A percentile compares a stretch with the other conserved stretches of the same genome.
phyloP scores from a whole-genome alignment of 2,888 invertebrate species.

The Pediacus dermestoides region DNA sequence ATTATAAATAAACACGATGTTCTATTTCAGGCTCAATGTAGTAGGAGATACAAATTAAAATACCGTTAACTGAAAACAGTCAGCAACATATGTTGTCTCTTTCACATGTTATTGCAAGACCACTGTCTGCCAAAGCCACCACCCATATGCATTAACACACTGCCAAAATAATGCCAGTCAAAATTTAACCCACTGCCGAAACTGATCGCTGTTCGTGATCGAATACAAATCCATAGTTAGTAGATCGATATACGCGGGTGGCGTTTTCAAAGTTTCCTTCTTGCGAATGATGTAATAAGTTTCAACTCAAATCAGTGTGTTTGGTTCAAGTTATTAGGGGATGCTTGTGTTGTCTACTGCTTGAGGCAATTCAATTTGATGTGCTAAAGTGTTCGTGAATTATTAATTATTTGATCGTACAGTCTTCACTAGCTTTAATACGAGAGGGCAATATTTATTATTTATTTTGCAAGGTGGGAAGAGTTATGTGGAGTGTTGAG shows the following conservation, averaged over 20 bases:
- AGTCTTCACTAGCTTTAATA: too few relatives aligned
- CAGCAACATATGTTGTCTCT: too few relatives aligned
- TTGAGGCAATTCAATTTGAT: constrained; percentile 1
- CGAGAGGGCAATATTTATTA: background rate
- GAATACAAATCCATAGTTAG: too few relatives aligned
- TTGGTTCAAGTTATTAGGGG: constrained; percentile 4
- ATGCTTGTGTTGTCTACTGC: constrained; percentile 1
- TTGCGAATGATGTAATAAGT: constrained; percentile 4
- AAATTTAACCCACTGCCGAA: constrained; percentile 12
- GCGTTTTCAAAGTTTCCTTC: constrained; percentile 1
- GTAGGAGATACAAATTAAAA: constrained; percentile 18
- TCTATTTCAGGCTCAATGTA: constrained; percentile 17
- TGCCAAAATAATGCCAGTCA: constrained; percentile 22
- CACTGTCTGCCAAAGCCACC: constrained; percentile 19
- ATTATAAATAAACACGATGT: constrained; percentile 14
- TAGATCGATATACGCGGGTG: too few relatives aligned
- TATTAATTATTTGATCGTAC: constrained; percentile 5
- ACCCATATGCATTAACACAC: constrained; percentile 17
- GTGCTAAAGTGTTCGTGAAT: constrained; percentile 8
- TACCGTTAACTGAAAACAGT: constrained; percentile 19
- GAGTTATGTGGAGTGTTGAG: constrained; percentile 3
- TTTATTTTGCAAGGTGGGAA: constrained; percentile 3
- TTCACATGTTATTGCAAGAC: constrained; percentile 19
- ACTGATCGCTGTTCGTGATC: too few relatives aligned
- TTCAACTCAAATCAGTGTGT: constrained; percentile 5